Base-by-base conservation (phyloP, 2,888 invertebrate genomes). In the Frankliniella fusca region DNA sequence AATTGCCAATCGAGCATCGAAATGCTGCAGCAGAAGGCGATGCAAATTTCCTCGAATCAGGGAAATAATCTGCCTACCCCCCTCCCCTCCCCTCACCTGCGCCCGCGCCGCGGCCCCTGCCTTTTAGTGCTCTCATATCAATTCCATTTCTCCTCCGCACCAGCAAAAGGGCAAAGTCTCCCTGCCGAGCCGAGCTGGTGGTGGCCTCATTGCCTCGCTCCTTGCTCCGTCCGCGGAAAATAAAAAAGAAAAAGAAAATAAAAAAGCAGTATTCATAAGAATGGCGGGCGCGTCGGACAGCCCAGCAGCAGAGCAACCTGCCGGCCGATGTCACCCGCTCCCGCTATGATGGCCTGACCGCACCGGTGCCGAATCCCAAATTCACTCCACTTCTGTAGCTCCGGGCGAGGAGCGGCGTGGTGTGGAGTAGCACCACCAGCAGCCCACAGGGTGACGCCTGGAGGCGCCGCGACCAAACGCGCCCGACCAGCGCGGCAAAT, bases 1-100 rank as follows among this genome's bases (percentile, higher is more conserved):
- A 61, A 61, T 61, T 61, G 61, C 61, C 61, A 61, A 61, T 61
- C n/a, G 61, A 61, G 15, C 61, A 61, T 61, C 61, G 61, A 61
- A 61, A 61, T 61, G 61, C 61, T n/a, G 18, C 61, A 61, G 20
- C 20, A n/a, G 54, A n/a, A 11, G 61, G 15, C 15, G n/a, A 61
- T 61, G 61, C 61, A 61, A 61, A 61, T 61, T 18, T 61, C 61
- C 61, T 38, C 38, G 38, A 38, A 38, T 38, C 38, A 38, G 38
- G 38, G 38, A 38, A 38, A 38, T 38, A 38, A 38, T 38, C 38
- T 38, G 3, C 38, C 38, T 38, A n/a, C n/a, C 38, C 38, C 38
- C 38, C 38, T 38, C 38, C 38, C 38, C 38, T 38, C 38, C 38
- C 38, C 38, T 38, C 5, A 5, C 38, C 38, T 5, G 38, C 38